These are phyloP conservation scores for Parasteatoda tepidariorum DNA, from an alignment of 1,140 invertebrate species.

Conservation along the genomic window DNA sequence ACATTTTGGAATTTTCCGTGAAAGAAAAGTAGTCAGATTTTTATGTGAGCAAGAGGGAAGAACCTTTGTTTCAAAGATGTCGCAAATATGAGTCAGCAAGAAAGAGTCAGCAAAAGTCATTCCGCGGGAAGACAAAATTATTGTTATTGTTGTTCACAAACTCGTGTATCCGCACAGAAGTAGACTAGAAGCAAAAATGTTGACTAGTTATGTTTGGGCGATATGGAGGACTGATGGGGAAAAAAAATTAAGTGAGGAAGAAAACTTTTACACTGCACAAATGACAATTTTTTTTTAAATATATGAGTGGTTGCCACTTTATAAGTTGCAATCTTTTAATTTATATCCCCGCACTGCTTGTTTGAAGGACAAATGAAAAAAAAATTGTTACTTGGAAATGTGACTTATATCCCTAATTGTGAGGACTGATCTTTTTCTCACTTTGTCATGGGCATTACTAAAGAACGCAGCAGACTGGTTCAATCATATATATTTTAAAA, in stretches of 20 bases:
- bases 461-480: no score
- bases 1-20: no score
- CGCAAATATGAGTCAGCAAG: no score
- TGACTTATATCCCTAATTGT: not conserved
- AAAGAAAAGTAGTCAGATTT: no score
- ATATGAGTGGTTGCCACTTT: slow-evolving; percentile 25
- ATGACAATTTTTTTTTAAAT: slow-evolving; percentile 30
- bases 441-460: no score
- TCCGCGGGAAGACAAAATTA: slow-evolving; percentile 6
- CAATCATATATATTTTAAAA: no score
- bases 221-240: slow-evolving; percentile 17
- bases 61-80: no score
- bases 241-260: not conserved
- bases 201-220: slow-evolving; percentile 60
- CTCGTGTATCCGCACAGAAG: slow-evolving; percentile 57
- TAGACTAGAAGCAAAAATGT: slow-evolving; percentile 54
- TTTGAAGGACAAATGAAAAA: slow-evolving; percentile 20
- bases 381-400: slow-evolving; percentile 1
- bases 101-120: slow-evolving; percentile 6
- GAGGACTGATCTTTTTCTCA: no score
- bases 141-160: slow-evolving; percentile 59
- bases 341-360: slow-evolving; percentile 45
- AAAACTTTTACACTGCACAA: slow-evolving; percentile 34
- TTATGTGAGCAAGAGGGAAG: no score
- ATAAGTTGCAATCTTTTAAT: slow-evolving; percentile 19